phyloP scores from a whole-genome alignment of 2,888 invertebrate species.

The Pristionchus fissidentatus region DNA sequence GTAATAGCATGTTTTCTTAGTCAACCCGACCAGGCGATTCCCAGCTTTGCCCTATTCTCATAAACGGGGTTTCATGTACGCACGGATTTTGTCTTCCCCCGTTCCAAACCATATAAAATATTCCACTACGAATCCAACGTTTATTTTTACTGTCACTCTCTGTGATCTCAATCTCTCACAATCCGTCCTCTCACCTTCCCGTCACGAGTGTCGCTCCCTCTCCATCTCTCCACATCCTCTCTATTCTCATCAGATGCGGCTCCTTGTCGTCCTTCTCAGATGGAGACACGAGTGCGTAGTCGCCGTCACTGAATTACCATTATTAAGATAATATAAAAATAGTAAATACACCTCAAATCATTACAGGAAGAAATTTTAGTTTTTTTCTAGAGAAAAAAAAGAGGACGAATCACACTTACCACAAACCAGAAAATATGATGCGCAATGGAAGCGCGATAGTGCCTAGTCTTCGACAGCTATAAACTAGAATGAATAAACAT shows the following conservation, averaged over 20 bases:
- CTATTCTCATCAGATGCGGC: conserved; percentile 88
- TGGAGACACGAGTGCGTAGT: conserved; percentile 88
- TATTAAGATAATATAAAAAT: conserved; percentile 63
- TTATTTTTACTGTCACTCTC: neutral
- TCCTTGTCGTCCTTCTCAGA: conserved; percentile 77
- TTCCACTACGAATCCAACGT: neutral
- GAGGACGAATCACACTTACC: too few species aligned
- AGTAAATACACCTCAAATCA: conserved; percentile 14
- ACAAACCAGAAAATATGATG: too few species aligned
- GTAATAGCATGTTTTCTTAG: neutral
- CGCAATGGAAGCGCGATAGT: too few species aligned
- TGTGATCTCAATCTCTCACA: neutral
- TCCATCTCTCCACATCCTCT: conserved; percentile 88
- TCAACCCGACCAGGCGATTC: neutral
- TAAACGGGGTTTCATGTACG: neutral
- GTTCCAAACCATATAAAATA: neutral
- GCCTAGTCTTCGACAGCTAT: too few species aligned
- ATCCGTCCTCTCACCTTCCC: conserved; percentile 83
- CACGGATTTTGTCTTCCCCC: neutral
- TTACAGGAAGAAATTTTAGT: neutral
- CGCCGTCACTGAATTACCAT: conserved; percentile 86
- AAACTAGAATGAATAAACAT: neutral
- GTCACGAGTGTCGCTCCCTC: conserved; percentile 78
- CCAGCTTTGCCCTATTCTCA: neutral
- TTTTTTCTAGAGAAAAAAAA: neutral